A percentile compares a stretch with the other conserved stretches of the same genome.
Conservation (phyloP, 2,113 vertebrate genomes). For the Apteryx owenii region DNA sequence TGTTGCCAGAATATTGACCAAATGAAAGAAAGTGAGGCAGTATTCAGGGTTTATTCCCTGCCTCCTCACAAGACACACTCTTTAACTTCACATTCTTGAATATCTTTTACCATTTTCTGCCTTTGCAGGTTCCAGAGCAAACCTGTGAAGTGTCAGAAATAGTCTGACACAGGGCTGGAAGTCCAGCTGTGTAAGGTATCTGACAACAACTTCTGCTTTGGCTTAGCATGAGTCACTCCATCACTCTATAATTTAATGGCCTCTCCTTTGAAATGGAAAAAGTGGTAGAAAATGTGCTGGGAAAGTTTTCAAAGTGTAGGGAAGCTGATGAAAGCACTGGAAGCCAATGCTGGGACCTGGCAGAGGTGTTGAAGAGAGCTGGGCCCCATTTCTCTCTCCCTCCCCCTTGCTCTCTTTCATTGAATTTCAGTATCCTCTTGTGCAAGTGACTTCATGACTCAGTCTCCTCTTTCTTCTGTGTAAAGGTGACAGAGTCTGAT, state of each 20-base stretch:
- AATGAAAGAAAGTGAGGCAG: background rate
- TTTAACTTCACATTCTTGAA: background rate
- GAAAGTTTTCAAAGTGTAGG: background rate
- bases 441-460: constrained; percentile 2
- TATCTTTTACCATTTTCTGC: background rate
- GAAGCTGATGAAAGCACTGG: background rate
- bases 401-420: background rate
- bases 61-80: background rate
- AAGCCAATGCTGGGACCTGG: background rate
- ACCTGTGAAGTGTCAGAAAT: background rate
- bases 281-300: background rate
- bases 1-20: background rate
- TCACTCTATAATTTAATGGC: background rate
- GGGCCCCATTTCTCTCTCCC: background rate
- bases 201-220: background rate
- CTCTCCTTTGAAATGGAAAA: background rate
- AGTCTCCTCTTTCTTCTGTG: background rate
- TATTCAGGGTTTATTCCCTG: background rate
- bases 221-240: constrained; percentile 8
- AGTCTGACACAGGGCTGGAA: background rate
- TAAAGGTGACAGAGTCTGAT: background rate
- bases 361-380: background rate
- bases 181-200: constrained; percentile 31
- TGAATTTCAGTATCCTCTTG: background rate
- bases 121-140: background rate